Conservation (phyloP, 2,888 invertebrate genomes). For the Teleogryllus oceanicus region DNA sequence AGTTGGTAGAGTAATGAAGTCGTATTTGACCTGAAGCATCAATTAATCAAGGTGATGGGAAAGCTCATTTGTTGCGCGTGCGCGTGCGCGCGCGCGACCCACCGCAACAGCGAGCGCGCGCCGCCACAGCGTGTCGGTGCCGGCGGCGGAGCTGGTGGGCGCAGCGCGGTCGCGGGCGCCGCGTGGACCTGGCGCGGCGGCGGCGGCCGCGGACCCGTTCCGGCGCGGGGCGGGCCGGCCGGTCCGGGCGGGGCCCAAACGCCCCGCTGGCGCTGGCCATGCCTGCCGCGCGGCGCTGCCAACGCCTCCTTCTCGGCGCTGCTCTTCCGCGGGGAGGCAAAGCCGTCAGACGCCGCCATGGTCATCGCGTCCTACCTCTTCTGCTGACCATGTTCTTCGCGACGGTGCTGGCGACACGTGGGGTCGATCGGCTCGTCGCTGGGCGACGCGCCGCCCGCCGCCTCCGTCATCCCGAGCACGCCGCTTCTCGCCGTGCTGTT, state of each 20-base stretch:
- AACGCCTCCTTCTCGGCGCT: conserved; percentile 48
- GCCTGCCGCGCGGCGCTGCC: conserved; percentile 43
- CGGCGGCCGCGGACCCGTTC: conserved; percentile 33
- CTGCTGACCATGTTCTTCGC: conserved; percentile 51
- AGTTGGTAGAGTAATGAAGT: too few relatives aligned
- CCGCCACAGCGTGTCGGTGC: conserved; percentile 48
- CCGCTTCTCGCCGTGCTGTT: conserved; percentile 43
- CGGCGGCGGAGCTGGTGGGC: conserved; percentile 37
- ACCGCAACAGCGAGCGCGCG: conserved; percentile 50
- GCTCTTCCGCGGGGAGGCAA: conserved; percentile 52
- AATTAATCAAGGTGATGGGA: too few relatives aligned
- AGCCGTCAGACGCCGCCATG: conserved; percentile 52
- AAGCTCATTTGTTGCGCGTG: too few relatives aligned
- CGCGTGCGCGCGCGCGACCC: conserved; percentile 41
- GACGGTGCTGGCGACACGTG: conserved; percentile 41
- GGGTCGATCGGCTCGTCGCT: conserved; percentile 35
- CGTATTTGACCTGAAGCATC: too few relatives aligned
- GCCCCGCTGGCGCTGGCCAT: conserved; percentile 24
- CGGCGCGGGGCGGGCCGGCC: conserved; percentile 26
- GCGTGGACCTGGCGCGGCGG: conserved; percentile 32
- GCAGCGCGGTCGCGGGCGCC: conserved; percentile 27
- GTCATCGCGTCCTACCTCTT: conserved; percentile 51
- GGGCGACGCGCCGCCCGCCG: conserved; percentile 40
- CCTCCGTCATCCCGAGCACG: conserved; percentile 36
- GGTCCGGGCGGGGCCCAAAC: too few relatives aligned